Conservation (phyloP, 2,888 invertebrate genomes). For the Archaeoteleia sp. region DNA sequence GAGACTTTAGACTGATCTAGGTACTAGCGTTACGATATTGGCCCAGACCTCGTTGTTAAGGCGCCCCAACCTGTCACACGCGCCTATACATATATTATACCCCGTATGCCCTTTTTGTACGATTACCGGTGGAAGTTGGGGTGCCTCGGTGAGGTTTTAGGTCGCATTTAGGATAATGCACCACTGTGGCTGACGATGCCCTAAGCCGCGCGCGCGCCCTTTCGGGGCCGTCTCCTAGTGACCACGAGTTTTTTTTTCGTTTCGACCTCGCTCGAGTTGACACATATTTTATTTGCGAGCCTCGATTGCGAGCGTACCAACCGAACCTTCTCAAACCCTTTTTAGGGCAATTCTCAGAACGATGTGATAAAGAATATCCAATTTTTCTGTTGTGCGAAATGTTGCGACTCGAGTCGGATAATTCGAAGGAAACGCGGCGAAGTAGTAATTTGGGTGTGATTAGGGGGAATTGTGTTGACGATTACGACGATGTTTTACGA, state of each 20-base stretch:
- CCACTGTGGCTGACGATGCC: conserved; percentile 70
- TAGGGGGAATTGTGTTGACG: conserved; percentile 2
- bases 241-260: conserved; percentile 27
- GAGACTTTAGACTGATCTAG: conserved; percentile 75
- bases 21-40: conserved; percentile 73
- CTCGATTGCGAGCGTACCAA: conserved; percentile 37
- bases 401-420: background rate
- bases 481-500: conserved; percentile 25
- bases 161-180: conserved; percentile 73
- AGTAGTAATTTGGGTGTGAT: no score
- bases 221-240: conserved; percentile 58
- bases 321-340: conserved; percentile 48
- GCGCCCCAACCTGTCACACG: conserved; percentile 63
- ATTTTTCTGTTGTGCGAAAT: background rate
- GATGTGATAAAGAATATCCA: conserved; percentile 35
- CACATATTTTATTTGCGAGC: conserved; percentile 37
- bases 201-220: conserved; percentile 62
- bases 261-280: conserved; percentile 34
- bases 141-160: conserved; percentile 62
- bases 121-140: conserved; percentile 63
- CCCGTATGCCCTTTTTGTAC: conserved; percentile 56
- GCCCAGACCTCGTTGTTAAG: conserved; percentile 62
- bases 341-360: conserved; percentile 48
- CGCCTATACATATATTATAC: conserved; percentile 38
- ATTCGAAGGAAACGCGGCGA: no score